Evolutionary conservation across 1,140 invertebrate genomes (phyloP).

Genomic region (Chelonus insularis): DNA sequence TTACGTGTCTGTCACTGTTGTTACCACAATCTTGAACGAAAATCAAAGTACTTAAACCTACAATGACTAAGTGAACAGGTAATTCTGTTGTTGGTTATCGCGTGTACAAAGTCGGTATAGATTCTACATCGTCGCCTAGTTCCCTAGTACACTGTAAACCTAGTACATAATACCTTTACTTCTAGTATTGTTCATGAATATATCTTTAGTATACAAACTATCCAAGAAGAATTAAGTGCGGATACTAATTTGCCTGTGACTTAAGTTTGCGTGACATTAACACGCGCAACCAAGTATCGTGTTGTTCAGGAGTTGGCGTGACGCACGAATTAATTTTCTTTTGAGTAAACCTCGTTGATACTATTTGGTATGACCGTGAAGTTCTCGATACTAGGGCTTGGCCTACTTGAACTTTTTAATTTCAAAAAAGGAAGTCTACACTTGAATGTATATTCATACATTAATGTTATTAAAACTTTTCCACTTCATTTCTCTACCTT

Average conservation of each 20-base stretch:
- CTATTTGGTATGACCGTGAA: conserved; percentile 8
- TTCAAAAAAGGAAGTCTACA: not conserved
- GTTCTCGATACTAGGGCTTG: not conserved
- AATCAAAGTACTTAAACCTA: conserved; percentile 3
- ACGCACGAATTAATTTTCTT: conserved; percentile 28
- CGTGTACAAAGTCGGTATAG: not conserved
- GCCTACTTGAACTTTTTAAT: not conserved
- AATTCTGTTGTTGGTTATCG: not conserved
- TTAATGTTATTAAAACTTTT: too few species aligned
- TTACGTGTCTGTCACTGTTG: not conserved
- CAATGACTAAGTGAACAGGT: not conserved
- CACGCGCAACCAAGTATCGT: conserved; percentile 11
- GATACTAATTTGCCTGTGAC: conserved; percentile 26
- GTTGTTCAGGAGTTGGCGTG: conserved; percentile 20
- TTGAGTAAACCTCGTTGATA: not conserved
- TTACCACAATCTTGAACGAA: not conserved
- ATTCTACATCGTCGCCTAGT: not conserved
- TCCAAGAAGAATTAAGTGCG: conserved; percentile 12
- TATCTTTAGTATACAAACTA: not conserved
- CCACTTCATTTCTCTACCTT: too few species aligned
- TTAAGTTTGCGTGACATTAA: conserved; percentile 14
- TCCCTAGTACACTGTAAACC: not conserved
- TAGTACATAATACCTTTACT: not conserved
- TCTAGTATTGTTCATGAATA: not conserved
- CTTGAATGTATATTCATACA: not conserved